A percentile compares a stretch with the other conserved stretches of the same genome.
Evolutionary conservation across 37 sponge, comb jelly and placozoan species (phyloP).

Genomic region (Hexactinellida sp.): DNA sequence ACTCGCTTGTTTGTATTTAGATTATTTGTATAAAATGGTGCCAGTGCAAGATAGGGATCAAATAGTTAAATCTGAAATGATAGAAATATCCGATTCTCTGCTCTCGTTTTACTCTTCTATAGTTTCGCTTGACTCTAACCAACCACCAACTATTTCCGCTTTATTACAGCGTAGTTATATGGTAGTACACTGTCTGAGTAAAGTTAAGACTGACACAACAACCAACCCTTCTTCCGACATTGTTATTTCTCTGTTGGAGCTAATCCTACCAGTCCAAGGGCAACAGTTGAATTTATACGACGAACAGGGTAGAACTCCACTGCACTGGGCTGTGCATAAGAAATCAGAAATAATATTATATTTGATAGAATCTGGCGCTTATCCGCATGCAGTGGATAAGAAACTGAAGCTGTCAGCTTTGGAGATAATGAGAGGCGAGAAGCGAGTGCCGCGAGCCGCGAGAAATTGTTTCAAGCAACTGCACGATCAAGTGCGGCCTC

Average conservation of each 20-base stretch:
- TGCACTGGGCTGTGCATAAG: neutral
- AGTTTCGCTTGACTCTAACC: neutral
- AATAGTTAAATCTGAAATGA: neutral
- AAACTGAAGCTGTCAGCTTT: neutral
- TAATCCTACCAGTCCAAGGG: neutral
- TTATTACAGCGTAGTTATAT: neutral
- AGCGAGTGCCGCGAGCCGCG: neutral
- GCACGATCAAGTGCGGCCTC: neutral
- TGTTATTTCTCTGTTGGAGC: neutral
- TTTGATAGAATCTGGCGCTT: neutral
- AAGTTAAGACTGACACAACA: neutral
- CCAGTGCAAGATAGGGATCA: neutral
- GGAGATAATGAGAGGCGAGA: neutral
- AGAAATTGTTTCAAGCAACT: neutral
- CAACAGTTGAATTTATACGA: neutral
- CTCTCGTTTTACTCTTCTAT: neutral
- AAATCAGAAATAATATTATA: neutral
- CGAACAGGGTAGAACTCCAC: constrained; percentile 1
- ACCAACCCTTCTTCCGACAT: neutral
- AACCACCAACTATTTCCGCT: neutral
- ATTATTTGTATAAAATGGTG: neutral
- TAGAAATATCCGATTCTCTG: neutral
- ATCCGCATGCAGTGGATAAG: neutral
- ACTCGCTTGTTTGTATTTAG: neutral
- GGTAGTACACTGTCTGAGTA: neutral